Conservation (phyloP, 2,797 vertebrate genomes). For the Sciaenops ocellatus region DNA sequence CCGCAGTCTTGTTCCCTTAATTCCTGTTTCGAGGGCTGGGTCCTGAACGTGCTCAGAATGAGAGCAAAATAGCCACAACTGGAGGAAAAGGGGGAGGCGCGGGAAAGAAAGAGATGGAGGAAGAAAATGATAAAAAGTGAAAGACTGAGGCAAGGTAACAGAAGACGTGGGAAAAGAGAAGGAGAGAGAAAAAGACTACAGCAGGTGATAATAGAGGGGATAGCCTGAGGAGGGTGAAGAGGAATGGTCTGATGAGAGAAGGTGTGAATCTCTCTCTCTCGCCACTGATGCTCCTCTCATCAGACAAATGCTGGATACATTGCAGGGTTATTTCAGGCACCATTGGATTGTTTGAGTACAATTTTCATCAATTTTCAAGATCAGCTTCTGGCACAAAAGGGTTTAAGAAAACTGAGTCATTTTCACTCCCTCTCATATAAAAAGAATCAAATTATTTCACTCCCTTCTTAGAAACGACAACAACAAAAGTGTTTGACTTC, state of each 20-base stretch:
- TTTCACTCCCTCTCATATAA: conserved; percentile 1
- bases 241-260: conserved; percentile 34
- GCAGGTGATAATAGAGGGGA: conserved; percentile 36
- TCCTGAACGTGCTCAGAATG: conserved; percentile 73
- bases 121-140: conserved; percentile 16
- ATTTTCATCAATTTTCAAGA: conserved; percentile 17
- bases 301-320: background rate
- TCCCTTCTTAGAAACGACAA: background rate
- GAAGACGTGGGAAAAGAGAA: background rate
- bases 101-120: conserved; percentile 12
- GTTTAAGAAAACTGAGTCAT: background rate
- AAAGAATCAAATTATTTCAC: background rate
- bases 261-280: conserved; percentile 12
- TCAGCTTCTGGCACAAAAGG: background rate
- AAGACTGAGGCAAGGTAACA: conserved; percentile 14
- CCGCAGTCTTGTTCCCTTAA: conserved; percentile 53
- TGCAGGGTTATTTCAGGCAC: background rate
- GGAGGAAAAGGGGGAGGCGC: background rate
- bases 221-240: conserved; percentile 38
- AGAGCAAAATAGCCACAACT: conserved; percentile 37
- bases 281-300: conserved; percentile 12
- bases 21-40: conserved; percentile 49
- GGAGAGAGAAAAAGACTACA: conserved; percentile 11
- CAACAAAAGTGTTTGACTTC: background rate
- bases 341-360: background rate